Evolutionary conservation across 2,113 vertebrate species (phyloP), one percentile per base, ranked within the genome.

Genomic region (Clupea harengus): DNA sequence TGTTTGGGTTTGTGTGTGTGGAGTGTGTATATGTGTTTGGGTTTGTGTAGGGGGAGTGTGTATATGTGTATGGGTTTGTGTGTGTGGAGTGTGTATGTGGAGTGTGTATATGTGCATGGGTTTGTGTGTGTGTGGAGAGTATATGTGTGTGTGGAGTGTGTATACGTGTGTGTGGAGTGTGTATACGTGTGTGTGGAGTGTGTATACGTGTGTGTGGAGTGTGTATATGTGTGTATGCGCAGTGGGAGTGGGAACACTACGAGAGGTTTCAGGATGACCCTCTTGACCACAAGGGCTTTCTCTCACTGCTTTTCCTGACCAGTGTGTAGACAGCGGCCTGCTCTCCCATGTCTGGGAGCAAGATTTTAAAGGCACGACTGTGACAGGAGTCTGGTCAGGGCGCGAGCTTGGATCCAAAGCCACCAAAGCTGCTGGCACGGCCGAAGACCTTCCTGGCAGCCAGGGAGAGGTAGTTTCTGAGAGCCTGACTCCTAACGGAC

Each of bases 301-400:
- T 44, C 39, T 82, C 39, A 20, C 44, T 28, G 39, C 39, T 39
- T 39, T 81, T 45, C 20, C 54, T 81, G 85, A 60, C 11, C 45
- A 28, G 75, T 22, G 80, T 32, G 81, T 46, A 78, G 32, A 28
- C 85, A 67, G 80, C 11, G n/a, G 81, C 28, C 46, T 22, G 45
- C 52, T 60, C 81, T 82, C 54, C 64, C 11, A 52, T 45, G 85
- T 85, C 85, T 85, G 80, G 15, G 18, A 57, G 11, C 32, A 22
- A 8, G n/a, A n/a, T 82, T 45, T 32, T 18, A 45, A 9, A 57
- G 52, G 32, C 72, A 39, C 13, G 50, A 39, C n/a, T 60, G 45
- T 15, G 83, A 45, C 60, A 72, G 81, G 52, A 25, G 39, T 46
- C 44, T 28, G 84, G 67, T 85, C 25, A 60, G 18, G 10, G 15